Base-by-base conservation (phyloP, 2,888 invertebrate species). In the Cetonia aurata region DNA sequence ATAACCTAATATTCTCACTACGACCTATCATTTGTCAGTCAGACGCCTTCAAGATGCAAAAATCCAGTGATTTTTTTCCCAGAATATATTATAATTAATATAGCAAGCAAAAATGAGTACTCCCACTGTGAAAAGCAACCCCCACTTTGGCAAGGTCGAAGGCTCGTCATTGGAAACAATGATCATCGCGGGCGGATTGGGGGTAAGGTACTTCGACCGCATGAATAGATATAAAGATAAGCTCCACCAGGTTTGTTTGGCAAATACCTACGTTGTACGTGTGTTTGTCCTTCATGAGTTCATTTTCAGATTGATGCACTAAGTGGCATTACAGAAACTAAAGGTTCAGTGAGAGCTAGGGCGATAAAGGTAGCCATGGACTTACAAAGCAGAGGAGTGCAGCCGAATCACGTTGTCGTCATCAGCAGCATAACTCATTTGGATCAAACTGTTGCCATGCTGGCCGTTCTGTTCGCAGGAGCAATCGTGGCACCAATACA, bases 401-500 rank as follows among this genome's bases (percentile, higher is more conserved):
- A 48, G 8, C 72, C 75, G 55, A 78, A 79, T 55, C 81, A 83
- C 48, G 76, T 82, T 6, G 74, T 83, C 13, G 59, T 82, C 12
- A 78, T 82, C 33, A 77, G 76, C 66, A 81, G 81, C 69, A 78
- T 75, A 72, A 75, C 74, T n/a, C 79, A 81, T 52, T 72, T 76
- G 4, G 81, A 83, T 37, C 81, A 82, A 73, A 81, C 81, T 1
- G 77, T 81, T n/a, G 80, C 76, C 0, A 72, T 83, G 0, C 62
- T 83, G 15, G 81, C 80, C 0, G 73, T 76, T 10, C 72, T 83
- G 8, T 77, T 83, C 44, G 50, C 80, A 6, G 82, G 81, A 0
- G 80, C 81, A 0, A 79, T 81, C n/a, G 77, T 82, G 9, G 80
- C 81, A 6, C 80, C 82, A 0, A 10, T 83, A 3, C 79, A 80